Evolutionary conservation across 2,797 vertebrate genomes (phyloP).

Genomic region (Prionace glauca): DNA sequence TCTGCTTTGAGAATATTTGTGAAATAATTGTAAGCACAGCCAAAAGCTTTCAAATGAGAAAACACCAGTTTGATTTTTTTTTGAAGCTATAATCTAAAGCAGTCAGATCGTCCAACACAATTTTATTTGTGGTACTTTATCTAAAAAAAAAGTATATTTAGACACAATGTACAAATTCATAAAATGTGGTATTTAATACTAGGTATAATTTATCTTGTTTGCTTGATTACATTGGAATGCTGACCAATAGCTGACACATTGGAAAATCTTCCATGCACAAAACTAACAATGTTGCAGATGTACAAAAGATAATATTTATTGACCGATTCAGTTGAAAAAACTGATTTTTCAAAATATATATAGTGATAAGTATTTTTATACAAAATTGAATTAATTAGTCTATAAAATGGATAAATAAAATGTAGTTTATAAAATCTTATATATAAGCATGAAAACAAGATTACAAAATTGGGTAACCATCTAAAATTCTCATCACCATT

Average conservation of each 20-base stretch:
- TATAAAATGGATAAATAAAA: conserved; percentile 17
- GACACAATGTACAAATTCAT: background rate
- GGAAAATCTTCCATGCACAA: background rate
- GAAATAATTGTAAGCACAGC: background rate
- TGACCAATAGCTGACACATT: background rate
- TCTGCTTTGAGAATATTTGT: too few species aligned
- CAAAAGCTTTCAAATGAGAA: background rate
- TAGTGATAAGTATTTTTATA: background rate
- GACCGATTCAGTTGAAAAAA: background rate
- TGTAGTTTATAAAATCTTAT: background rate
- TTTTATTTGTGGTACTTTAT: background rate
- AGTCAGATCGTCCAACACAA: background rate
- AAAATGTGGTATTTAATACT: background rate
- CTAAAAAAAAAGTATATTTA: background rate
- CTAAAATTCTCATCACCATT: background rate
- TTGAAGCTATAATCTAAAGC: background rate
- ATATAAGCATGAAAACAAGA: background rate
- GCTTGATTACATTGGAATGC: background rate
- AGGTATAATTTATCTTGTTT: background rate
- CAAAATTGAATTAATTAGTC: background rate
- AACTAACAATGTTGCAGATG: background rate
- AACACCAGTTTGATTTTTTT: background rate
- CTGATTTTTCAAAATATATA: background rate
- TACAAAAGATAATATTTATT: background rate
- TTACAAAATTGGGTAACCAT: background rate